phyloP scores from a whole-genome alignment of 1,140 invertebrate species.

The Coptotermes formosanus region DNA sequence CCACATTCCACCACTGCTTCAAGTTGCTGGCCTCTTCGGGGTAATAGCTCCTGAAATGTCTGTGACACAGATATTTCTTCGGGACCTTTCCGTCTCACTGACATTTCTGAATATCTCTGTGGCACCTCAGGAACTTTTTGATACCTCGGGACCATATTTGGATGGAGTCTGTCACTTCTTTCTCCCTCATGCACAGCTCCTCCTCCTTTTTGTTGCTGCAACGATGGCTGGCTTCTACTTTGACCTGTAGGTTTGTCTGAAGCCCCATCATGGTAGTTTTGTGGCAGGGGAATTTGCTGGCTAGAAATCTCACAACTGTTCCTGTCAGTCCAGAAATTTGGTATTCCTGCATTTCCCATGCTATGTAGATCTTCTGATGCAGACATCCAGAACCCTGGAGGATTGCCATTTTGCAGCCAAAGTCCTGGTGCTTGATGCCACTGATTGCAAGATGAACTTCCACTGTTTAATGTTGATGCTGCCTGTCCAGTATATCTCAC shows the following conservation, averaged over 20 bases:
- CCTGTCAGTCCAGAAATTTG: constrained; percentile 3
- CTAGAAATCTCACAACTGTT: constrained; percentile 20
- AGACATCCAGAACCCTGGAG: constrained; percentile 21
- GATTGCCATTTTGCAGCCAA: constrained; percentile 21
- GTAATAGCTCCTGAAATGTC: not conserved
- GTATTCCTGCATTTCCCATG: not conserved
- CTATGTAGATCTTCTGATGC: constrained; percentile 4
- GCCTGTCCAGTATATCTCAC: constrained; percentile 22
- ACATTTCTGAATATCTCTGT: constrained; percentile 2
- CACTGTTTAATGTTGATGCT: not conserved
- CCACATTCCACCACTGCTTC: not conserved
- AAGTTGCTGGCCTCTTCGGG: not conserved
- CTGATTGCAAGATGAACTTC: not conserved
- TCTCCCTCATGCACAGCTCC: not conserved
- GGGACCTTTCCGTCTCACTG: not conserved
- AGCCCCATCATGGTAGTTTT: not conserved
- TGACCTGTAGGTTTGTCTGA: not conserved
- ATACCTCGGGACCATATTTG: not conserved
- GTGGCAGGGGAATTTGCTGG: not conserved
- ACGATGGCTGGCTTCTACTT: not conserved
- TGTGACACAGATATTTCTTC: not conserved
- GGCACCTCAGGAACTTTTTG: not conserved
- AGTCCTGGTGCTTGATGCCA: constrained; percentile 9
- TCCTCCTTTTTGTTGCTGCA: not conserved
- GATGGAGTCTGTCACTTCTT: not conserved